phyloP scores from a whole-genome alignment of 2,888 invertebrate species.

The Vanessa cardui region DNA sequence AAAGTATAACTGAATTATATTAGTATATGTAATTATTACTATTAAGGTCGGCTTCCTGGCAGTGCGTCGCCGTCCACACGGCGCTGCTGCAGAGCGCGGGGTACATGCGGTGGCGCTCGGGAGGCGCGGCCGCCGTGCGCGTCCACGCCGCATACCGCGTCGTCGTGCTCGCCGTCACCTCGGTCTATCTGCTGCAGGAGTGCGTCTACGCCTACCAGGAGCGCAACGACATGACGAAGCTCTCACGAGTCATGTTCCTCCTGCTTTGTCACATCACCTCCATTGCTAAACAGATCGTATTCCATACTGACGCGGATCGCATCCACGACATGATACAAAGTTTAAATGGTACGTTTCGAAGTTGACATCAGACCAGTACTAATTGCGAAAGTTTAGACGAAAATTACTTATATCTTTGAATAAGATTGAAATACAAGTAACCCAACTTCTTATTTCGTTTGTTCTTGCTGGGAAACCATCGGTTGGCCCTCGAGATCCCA shows the following conservation, averaged over 20 bases:
- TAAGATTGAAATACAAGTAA: too few species aligned
- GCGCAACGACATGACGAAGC: conserved; percentile 61
- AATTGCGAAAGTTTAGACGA: neutral
- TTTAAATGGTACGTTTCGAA: conserved; percentile 44
- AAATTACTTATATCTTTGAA: neutral
- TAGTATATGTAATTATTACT: neutral
- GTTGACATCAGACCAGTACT: neutral
- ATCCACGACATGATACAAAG: conserved; percentile 48
- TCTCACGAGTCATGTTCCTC: conserved; percentile 72
- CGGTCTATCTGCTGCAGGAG: conserved; percentile 56
- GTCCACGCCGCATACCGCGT: conserved; percentile 48
- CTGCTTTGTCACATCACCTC: conserved; percentile 74
- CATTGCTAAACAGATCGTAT: conserved; percentile 66
- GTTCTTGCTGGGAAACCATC: neutral
- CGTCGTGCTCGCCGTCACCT: conserved; percentile 50
- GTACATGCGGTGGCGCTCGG: conserved; percentile 30
- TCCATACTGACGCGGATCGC: conserved; percentile 51
- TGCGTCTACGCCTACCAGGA: conserved; percentile 59
- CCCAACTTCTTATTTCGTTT: neutral
- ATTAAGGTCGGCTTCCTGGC: conserved; percentile 20
- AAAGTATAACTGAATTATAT: neutral
- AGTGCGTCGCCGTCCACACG: conserved; percentile 31
- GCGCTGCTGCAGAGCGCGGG: conserved; percentile 31
- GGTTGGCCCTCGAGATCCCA: conserved; percentile 26
- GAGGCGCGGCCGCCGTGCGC: conserved; percentile 38